Evolutionary conservation across 2,888 invertebrate species (phyloP).

Genomic region (Sicus ferrugineus): DNA sequence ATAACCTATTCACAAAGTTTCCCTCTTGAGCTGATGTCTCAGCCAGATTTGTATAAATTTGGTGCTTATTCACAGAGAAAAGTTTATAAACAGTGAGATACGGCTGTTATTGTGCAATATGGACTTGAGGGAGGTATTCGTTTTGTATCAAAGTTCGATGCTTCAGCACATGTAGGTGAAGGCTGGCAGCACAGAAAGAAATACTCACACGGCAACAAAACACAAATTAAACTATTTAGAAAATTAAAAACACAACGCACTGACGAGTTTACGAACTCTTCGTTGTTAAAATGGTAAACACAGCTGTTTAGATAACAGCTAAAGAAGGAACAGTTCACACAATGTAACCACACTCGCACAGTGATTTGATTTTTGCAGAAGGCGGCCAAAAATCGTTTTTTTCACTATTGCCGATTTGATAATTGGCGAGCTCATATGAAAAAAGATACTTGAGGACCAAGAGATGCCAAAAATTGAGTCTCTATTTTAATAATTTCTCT

Average conservation of each 20-base stretch:
- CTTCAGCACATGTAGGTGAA: slow-evolving; percentile 88
- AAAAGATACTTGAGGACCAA: slow-evolving; percentile 47
- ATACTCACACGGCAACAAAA: too few relatives aligned
- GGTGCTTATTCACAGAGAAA: slow-evolving; percentile 83
- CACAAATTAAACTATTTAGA: too few relatives aligned
- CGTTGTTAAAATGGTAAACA: too few relatives aligned
- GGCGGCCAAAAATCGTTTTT: too few relatives aligned
- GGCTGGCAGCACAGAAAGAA: slow-evolving; percentile 82
- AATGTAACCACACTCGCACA: too few relatives aligned
- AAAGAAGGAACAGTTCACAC: too few relatives aligned
- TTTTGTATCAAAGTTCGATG: slow-evolving; percentile 90
- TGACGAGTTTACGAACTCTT: too few relatives aligned
- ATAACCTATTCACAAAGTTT: slow-evolving; percentile 94
- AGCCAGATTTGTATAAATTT: slow-evolving; percentile 74
- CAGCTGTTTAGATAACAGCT: too few relatives aligned
- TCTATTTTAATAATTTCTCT: neutral
- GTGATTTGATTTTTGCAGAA: too few relatives aligned
- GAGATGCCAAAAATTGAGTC: neutral
- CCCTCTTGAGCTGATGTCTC: slow-evolving; percentile 80
- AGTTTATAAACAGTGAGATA: slow-evolving; percentile 69
- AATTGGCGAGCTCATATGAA: too few relatives aligned
- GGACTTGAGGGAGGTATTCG: slow-evolving; percentile 80
- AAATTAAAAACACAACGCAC: too few relatives aligned
- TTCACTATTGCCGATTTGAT: too few relatives aligned
- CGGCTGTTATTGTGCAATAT: slow-evolving; percentile 72